Conservation (phyloP, 2,113 vertebrate genomes). For the Oxyruncus cristatus region DNA sequence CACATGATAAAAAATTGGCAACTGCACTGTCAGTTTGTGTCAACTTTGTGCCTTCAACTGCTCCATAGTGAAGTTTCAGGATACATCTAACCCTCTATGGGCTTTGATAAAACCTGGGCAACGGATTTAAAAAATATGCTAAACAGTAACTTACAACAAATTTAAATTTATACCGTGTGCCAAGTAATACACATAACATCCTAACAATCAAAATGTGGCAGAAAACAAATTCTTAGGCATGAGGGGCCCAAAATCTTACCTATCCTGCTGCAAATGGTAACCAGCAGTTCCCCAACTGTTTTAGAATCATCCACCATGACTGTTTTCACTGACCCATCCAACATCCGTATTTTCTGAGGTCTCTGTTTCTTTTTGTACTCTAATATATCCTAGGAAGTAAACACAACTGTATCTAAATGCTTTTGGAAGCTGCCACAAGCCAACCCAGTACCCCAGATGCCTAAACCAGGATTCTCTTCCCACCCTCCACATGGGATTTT, state of each 20-base stretch:
- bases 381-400: constrained; percentile 85
- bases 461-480: not conserved
- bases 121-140: not conserved
- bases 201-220: not conserved
- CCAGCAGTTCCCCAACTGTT: constrained; percentile 94
- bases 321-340: constrained; percentile 95
- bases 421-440: not conserved
- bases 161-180: not conserved
- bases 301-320: constrained; percentile 99
- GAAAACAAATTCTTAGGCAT: not conserved
- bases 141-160: not conserved
- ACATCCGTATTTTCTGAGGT: constrained; percentile 97
- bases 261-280: constrained; percentile 98
- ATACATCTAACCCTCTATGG: not conserved
- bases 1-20: not conserved
- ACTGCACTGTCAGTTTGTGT: not conserved
- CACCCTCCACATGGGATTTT: not conserved
- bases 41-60: not conserved
- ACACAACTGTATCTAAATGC: not conserved
- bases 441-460: not conserved
- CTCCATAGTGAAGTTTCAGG: not conserved
- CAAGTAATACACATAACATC: not conserved
- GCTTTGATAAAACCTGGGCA: not conserved
- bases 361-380: constrained; percentile 99
- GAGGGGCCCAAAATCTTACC: constrained; percentile 67